Percentiles rank a stretch among this genome's conserved stretches.
These are phyloP conservation scores for Drosophila fuyamai DNA, from an alignment of 1,140 invertebrate species.

Conservation along the genomic window DNA sequence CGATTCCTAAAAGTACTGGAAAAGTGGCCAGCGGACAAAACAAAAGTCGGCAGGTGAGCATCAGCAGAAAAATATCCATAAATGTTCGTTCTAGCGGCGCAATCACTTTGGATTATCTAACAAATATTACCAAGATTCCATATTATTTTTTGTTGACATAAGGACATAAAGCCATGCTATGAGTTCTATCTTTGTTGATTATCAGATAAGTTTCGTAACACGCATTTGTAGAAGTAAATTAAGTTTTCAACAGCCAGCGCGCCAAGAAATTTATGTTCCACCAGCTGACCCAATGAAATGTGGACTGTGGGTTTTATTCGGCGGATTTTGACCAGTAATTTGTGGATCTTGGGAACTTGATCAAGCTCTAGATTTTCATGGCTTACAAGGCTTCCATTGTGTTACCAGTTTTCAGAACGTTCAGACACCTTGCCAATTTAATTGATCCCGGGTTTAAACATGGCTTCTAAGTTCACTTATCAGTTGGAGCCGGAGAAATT, in stretches of 20 bases:
- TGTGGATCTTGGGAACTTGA: conserved; percentile 2
- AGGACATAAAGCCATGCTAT: neutral
- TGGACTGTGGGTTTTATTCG: conserved; percentile 1
- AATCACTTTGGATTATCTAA: conserved; percentile 67
- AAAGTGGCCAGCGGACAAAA: conserved; percentile 91
- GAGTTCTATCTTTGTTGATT: neutral
- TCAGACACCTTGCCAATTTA: conserved; percentile 2
- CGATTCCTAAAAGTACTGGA: conserved; percentile 91
- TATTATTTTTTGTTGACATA: neutral
- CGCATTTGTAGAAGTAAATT: neutral
- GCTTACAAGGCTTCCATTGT: conserved; percentile 13
- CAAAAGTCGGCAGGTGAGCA: conserved; percentile 89
- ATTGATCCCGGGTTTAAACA: conserved; percentile 17
- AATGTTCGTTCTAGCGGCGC: conserved; percentile 62
- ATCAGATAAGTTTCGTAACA: neutral
- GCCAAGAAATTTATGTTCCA: conserved; percentile 2
- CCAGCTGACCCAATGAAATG: conserved; percentile 8
- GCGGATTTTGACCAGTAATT: neutral
- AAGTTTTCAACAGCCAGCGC: conserved; percentile 4
- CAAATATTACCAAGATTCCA: conserved; percentile 7
- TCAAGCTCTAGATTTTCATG: neutral
- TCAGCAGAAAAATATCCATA: neutral
- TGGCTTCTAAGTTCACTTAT: conserved; percentile 73
- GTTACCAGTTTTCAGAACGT: conserved; percentile 15
- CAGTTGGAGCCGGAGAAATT: conserved; percentile 55